Conservation (phyloP, 2,113 vertebrate species). For the Abramis brama region DNA sequence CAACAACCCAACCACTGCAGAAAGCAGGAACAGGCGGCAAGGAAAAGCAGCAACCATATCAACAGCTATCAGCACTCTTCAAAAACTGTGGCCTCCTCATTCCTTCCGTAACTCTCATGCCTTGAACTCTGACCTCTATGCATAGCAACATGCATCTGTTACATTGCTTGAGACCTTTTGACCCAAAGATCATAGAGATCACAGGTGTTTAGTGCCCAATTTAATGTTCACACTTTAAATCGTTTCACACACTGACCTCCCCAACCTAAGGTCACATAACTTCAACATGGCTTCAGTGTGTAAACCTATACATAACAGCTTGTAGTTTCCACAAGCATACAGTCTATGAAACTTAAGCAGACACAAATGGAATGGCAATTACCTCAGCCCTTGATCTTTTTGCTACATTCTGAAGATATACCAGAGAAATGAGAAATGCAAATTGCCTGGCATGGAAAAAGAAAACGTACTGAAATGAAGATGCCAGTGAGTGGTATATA, state of each 20-base stretch:
- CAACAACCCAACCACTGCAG: not conserved
- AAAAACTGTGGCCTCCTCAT: conserved; percentile 42
- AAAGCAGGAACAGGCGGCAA: not conserved
- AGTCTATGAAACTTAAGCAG: not conserved
- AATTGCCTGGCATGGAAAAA: not conserved
- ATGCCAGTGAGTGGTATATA: conserved; percentile 39
- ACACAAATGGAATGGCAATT: conserved; percentile 1
- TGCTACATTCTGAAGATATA: not conserved
- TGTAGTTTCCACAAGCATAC: not conserved
- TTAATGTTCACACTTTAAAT: conserved; percentile 41
- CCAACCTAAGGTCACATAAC: conserved; percentile 1
- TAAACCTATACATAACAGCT: not conserved
- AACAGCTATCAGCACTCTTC: not conserved
- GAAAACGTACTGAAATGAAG: conserved; percentile 1
- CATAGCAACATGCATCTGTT: conserved; percentile 38
- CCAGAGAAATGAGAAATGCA: conserved; percentile 12
- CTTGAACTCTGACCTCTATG: conserved; percentile 62
- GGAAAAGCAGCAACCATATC: not conserved
- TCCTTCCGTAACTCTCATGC: conserved; percentile 17
- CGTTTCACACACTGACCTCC: conserved; percentile 13
- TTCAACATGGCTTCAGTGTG: not conserved
- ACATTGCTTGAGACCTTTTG: conserved; percentile 54
- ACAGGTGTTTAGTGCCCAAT: conserved; percentile 60
- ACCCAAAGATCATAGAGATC: conserved; percentile 47
- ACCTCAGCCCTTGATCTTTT: conserved; percentile 17